A percentile compares a stretch with the other conserved stretches of the same genome.
Evolutionary conservation across 2,113 vertebrate species (phyloP).

Genomic region (Malurus melanocephalus): DNA sequence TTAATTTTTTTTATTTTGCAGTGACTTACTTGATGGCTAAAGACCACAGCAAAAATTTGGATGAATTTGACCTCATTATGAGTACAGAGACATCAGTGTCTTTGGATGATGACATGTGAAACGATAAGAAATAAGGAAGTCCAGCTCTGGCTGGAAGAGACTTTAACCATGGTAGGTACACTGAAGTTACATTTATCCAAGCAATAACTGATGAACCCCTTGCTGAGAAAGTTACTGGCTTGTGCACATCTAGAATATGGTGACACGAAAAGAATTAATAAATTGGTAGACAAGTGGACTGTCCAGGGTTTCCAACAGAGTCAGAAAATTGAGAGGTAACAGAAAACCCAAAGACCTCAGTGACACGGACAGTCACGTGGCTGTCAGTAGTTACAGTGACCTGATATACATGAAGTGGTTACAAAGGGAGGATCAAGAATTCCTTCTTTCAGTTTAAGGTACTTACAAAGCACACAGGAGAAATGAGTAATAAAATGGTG

Average conservation of each 20-base stretch:
- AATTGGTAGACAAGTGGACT: background rate
- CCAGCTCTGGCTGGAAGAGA: background rate
- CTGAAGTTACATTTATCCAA: background rate
- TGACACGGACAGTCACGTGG: background rate
- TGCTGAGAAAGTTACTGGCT: background rate
- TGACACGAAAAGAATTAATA: background rate
- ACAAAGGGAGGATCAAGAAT: background rate
- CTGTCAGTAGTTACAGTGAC: background rate
- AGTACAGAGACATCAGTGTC: background rate
- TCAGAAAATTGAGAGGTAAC: background rate
- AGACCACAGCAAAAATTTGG: background rate
- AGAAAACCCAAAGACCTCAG: background rate
- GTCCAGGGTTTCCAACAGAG: background rate
- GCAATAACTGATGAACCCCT: background rate
- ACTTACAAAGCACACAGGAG: background rate
- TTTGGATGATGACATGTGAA: background rate
- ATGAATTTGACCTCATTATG: background rate
- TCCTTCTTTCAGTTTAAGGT: background rate
- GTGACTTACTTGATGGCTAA: background rate
- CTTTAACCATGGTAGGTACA: background rate
- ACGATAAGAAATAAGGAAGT: background rate
- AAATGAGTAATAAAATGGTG: background rate
- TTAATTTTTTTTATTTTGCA: background rate
- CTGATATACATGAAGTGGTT: background rate
- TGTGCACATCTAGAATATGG: background rate